These are phyloP conservation scores for Xyliphius kryptos DNA, from an alignment of 2,113 vertebrate species.

Conservation along the genomic window DNA sequence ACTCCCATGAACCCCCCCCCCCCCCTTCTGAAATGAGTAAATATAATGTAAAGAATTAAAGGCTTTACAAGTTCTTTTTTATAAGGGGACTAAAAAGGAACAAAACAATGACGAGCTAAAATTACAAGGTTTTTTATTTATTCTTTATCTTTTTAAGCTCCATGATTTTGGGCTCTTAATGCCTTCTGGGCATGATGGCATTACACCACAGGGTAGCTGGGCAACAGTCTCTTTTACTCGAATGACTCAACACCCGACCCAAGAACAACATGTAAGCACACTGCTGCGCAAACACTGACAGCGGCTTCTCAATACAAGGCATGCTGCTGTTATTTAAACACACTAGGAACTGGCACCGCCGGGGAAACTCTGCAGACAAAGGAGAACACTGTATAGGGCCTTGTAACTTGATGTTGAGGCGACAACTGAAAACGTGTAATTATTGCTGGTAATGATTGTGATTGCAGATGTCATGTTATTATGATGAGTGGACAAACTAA, in stretches of 20 bases:
- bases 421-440: background rate
- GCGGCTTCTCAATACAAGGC: conserved; percentile 51
- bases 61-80: no score
- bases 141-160: no score
- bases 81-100: no score
- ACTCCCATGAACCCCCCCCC: no score
- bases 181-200: no score
- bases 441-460: conserved; percentile 2
- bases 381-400: background rate
- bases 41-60: no score
- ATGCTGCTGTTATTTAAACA: conserved; percentile 49
- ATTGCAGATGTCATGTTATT: background rate
- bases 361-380: conserved; percentile 7
- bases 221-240: background rate
- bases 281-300: conserved; percentile 50
- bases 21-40: no score
- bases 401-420: background rate
- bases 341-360: conserved; percentile 34
- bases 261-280: conserved; percentile 34
- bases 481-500: background rate
- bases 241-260: conserved; percentile 17
- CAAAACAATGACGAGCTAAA: no score
- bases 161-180: no score
- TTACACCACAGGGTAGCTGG: background rate
- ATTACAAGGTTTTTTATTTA: no score